Conservation (phyloP, 92 coral and sea anemone genomes). For the Nematostella vectensis region DNA sequence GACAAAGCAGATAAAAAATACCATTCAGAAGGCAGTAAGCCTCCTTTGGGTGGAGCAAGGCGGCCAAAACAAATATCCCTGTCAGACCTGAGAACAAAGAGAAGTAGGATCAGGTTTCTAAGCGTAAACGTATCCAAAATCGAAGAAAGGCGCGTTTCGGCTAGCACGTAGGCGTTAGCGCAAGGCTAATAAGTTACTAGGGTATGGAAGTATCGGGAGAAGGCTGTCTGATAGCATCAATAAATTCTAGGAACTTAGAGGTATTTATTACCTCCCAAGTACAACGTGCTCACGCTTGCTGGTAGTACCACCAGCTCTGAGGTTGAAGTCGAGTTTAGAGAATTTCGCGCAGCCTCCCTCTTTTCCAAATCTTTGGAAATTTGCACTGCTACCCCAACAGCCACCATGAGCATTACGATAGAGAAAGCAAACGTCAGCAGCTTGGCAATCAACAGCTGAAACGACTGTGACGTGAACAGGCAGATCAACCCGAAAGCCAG, state of each 20-base stretch:
- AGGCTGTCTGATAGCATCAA: too few relatives aligned
- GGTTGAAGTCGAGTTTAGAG: background rate
- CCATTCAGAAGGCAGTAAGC: slow-evolving; percentile 58
- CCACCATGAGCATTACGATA: slow-evolving; percentile 59
- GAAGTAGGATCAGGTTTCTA: too few relatives aligned
- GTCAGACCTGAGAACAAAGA: slow-evolving; percentile 42
- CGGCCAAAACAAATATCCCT: slow-evolving; percentile 51
- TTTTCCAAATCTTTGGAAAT: slow-evolving; percentile 4
- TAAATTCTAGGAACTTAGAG: too few relatives aligned
- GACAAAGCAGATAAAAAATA: slow-evolving; percentile 73
- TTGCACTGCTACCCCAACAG: slow-evolving; percentile 69
- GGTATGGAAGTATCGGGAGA: too few relatives aligned
- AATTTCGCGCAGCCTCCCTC: background rate
- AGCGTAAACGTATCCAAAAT: too few relatives aligned
- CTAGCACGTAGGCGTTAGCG: too few relatives aligned
- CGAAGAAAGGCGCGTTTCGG: too few relatives aligned
- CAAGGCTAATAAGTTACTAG: too few relatives aligned
- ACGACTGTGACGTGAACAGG: slow-evolving; percentile 66
- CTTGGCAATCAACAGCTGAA: slow-evolving; percentile 74
- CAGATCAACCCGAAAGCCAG: slow-evolving; percentile 50
- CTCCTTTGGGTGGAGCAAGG: slow-evolving; percentile 70
- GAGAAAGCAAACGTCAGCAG: slow-evolving; percentile 69
- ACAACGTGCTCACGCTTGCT: slow-evolving; percentile 57
- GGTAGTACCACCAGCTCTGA: slow-evolving; percentile 24
- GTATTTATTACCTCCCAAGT: too few relatives aligned